Base-by-base conservation (phyloP, 2,797 vertebrate species). In the Bradypus variegatus region DNA sequence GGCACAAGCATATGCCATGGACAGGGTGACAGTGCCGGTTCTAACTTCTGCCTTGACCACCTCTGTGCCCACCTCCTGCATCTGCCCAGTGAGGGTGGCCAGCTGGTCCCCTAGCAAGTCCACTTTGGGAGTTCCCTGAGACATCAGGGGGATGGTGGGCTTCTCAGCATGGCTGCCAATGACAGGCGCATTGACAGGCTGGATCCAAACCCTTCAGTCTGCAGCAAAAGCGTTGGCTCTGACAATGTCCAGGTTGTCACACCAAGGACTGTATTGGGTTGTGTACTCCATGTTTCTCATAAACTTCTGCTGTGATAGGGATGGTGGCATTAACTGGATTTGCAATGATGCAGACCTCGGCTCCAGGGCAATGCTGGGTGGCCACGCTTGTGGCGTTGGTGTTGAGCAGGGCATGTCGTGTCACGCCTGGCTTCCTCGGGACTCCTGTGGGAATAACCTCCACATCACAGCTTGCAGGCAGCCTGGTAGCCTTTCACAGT, bases 241-340 rank as follows among this genome's bases (percentile, higher is more conserved):
- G 96, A 99, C 99, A 31, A 99, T 98, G 97, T 99, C 99, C 98
- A 99, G 96, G 2, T 98, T 99, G 99, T 99, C 91, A 99, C 99
- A 1, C 99, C 99, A 7, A 99, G 99, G 96, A 99, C 98, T 96
- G 92, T 98, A 96, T 98, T 99, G 78, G 99, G 96, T 99, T 98
- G 97, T 98, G 99, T 3, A 98, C 99, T 0, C 99, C 98, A 0
- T 98, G 97, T 94, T 99, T 99, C 98, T 99, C 99, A 97, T 99
- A 98, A 72, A 99, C 95, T 96, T 99, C 99, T 13, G 99, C 97
- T 11, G 98, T 98, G 93, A 99, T 99, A 0, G 99, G 99, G 96
- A 99, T 98, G 91, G 99, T 99, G 92, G 99, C 99, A 97, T 99
- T 99, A 31, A 99, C 99, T 1, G 99, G 99, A 96, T 99, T 99